Evolutionary conservation across 2,888 invertebrate species (phyloP).

Genomic region (Andrena praecox): DNA sequence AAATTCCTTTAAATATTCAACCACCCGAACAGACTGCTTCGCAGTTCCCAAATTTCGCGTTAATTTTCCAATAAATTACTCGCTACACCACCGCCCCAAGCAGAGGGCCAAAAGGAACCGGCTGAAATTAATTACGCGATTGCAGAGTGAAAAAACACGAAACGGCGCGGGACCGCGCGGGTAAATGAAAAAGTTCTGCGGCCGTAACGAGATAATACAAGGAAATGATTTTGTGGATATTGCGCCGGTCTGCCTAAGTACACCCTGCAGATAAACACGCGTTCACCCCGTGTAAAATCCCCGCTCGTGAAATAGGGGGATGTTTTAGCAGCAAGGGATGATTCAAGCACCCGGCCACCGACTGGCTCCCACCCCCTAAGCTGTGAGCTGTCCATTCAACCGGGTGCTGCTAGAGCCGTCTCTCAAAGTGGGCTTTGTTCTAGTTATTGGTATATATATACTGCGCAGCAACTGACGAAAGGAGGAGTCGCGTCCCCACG

Average conservation of each 20-base stretch:
- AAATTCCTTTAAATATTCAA: neutral
- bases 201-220: slow-evolving; percentile 47
- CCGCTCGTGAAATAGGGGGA: slow-evolving; percentile 56
- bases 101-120: neutral
- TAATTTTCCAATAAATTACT: neutral
- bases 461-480: slow-evolving; percentile 52
- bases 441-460: slow-evolving; percentile 60
- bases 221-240: slow-evolving; percentile 63
- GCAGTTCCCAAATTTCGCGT: neutral
- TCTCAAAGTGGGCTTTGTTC: slow-evolving; percentile 64
- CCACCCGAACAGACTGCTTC: neutral
- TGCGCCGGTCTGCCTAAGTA: slow-evolving; percentile 44
- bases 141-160: neutral
- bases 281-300: slow-evolving; percentile 58
- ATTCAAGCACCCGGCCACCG: slow-evolving; percentile 66
- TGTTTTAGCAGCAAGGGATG: slow-evolving; percentile 68
- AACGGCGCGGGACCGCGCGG: neutral
- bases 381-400: slow-evolving; percentile 64
- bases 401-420: slow-evolving; percentile 47
- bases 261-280: slow-evolving; percentile 59
- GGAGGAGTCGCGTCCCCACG: slow-evolving; percentile 27
- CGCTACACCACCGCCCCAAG: neutral
- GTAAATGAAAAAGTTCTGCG: slow-evolving; percentile 36
- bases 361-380: slow-evolving; percentile 62
- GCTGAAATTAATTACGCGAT: slow-evolving; percentile 8